Evolutionary conservation across 2,113 vertebrate species (phyloP).

Genomic region (Zeus faber): DNA sequence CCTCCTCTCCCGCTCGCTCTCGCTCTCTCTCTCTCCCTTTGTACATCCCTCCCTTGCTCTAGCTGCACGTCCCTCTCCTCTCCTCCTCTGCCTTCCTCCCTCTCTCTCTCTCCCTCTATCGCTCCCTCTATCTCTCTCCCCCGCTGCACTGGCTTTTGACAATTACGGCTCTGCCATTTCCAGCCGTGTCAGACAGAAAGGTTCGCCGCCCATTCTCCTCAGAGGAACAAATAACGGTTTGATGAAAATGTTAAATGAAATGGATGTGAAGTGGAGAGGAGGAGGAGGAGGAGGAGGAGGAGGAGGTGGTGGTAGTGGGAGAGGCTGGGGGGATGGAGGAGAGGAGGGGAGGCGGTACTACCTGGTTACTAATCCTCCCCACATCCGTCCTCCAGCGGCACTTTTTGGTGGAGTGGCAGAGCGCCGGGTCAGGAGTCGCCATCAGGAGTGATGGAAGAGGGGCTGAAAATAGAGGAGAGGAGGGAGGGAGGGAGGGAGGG

Average conservation of each 20-base stretch:
- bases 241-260: constrained; percentile 57
- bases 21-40: too few species aligned
- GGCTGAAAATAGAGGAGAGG: constrained; percentile 51
- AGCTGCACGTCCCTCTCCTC: constrained; percentile 51
- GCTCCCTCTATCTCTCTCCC: constrained; percentile 47
- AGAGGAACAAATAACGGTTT: constrained; percentile 54
- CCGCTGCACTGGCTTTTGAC: constrained; percentile 52
- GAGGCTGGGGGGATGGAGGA: constrained; percentile 36
- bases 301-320: too few species aligned
- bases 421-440: constrained; percentile 37
- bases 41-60: too few species aligned
- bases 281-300: too few species aligned
- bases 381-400: constrained; percentile 11
- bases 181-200: constrained; percentile 63
- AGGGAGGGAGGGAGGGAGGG: constrained; percentile 41
- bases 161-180: constrained; percentile 69
- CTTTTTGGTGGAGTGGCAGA: constrained; percentile 10
- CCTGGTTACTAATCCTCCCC: constrained; percentile 21
- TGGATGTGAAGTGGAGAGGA: constrained; percentile 39
- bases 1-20: too few species aligned
- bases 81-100: too few species aligned
- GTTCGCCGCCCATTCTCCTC: constrained; percentile 47
- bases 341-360: constrained; percentile 44
- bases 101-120: too few species aligned
- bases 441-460: constrained; percentile 61